A percentile compares a stretch with the other conserved stretches of the same genome.
These are phyloP conservation scores for Furnarius figulus DNA, from an alignment of 2,113 vertebrate genomes.

Conservation along the genomic window DNA sequence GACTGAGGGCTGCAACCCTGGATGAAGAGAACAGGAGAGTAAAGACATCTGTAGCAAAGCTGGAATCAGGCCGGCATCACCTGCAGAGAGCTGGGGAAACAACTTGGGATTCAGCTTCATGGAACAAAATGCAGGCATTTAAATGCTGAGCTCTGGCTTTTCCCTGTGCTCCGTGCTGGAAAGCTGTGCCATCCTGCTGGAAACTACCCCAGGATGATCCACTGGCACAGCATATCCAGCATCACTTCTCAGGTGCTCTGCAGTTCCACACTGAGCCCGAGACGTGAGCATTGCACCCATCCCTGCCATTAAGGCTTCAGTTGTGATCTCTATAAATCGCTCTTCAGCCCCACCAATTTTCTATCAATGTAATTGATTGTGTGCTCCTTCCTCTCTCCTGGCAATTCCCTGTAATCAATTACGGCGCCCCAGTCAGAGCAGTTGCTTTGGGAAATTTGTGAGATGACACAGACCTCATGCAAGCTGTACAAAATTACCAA, in stretches of 20 bases:
- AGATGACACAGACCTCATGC: conserved; percentile 20
- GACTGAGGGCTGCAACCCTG: neutral
- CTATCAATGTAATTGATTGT: neutral
- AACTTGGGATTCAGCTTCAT: accelerated
- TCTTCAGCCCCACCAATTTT: neutral
- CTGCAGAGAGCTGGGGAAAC: neutral
- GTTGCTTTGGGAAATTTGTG: conserved; percentile 16
- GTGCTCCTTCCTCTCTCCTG: neutral
- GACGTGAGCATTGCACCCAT: neutral
- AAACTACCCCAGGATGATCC: neutral
- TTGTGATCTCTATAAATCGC: neutral
- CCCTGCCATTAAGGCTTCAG: neutral
- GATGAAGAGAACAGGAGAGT: neutral
- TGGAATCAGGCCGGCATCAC: neutral
- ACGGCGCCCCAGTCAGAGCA: conserved; percentile 8
- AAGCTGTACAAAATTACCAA: conserved; percentile 32
- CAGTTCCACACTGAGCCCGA: neutral
- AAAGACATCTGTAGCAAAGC: neutral
- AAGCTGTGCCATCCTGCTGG: neutral
- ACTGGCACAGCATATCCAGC: neutral
- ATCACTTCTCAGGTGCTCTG: neutral
- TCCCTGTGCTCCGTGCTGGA: accelerated
- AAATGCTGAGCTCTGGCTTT: neutral
- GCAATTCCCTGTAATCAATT: conserved; percentile 5
- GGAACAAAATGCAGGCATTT: accelerated